Evolutionary conservation across 2,888 invertebrate genomes (phyloP).

Genomic region (Lepidocyrtinus sp.): DNA sequence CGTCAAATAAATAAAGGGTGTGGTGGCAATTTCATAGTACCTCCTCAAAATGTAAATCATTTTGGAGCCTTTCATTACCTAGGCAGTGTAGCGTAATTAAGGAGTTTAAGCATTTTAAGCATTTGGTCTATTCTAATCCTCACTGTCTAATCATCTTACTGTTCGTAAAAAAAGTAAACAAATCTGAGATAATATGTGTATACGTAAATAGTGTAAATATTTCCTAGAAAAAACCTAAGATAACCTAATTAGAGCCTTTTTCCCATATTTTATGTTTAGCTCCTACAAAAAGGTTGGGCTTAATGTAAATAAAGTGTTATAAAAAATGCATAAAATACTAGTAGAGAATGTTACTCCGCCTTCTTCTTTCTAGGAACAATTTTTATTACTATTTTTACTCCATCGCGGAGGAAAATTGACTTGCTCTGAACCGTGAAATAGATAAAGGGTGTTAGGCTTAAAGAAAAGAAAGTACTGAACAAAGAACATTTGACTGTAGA

Average conservation of each 20-base stretch:
- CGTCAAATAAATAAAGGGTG: neutral
- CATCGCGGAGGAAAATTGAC: conserved; percentile 23
- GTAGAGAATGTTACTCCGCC: neutral
- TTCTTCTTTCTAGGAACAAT: neutral
- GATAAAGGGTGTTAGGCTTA: conserved; percentile 37
- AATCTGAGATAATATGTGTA: neutral
- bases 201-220: conserved; percentile 6
- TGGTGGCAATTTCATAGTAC: neutral
- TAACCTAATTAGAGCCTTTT: conserved; percentile 8
- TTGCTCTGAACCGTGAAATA: conserved; percentile 51
- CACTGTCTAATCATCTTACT: too few relatives aligned
- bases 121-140: too few relatives aligned
- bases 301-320: neutral
- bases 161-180: neutral
- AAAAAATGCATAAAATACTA: neutral
- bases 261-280: neutral
- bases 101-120: too few relatives aligned
- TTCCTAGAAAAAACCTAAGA: conserved; percentile 2
- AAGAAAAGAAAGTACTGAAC: conserved; percentile 7
- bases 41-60: neutral
- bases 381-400: conserved; percentile 17
- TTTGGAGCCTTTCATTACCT: too few relatives aligned
- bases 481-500: neutral
- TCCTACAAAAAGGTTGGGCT: too few relatives aligned
- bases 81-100: too few relatives aligned